A percentile compares a stretch with the other conserved stretches of the same genome.
These are phyloP conservation scores for Ochlodes sylvanus DNA, from an alignment of 2,888 invertebrate genomes.

Conservation along the genomic window DNA sequence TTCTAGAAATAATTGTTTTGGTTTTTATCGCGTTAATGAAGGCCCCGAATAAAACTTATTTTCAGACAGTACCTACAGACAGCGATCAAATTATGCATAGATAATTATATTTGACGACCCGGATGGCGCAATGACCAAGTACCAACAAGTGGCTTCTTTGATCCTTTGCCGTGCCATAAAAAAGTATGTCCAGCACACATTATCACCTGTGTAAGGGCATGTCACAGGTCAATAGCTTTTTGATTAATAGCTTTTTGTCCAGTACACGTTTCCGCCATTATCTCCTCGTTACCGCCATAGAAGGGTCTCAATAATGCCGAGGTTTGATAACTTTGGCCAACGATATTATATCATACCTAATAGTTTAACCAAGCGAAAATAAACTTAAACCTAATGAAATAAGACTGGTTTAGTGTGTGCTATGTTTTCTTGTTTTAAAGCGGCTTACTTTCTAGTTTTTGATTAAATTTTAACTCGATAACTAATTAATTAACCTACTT, in stretches of 20 bases:
- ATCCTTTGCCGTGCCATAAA: too few species aligned
- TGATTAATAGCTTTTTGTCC: slow-evolving; percentile 33
- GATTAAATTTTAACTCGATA: too few species aligned
- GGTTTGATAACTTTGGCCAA: slow-evolving; percentile 21
- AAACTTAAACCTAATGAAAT: not conserved
- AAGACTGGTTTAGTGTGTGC: not conserved
- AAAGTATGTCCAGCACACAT: slow-evolving; percentile 5
- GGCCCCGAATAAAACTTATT: too few species aligned
- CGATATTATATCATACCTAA: slow-evolving; percentile 11
- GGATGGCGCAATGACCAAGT: too few species aligned
- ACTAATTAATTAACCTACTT: too few species aligned
- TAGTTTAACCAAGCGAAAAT: not conserved
- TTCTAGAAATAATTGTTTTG: too few species aligned
- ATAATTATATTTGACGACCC: too few species aligned
- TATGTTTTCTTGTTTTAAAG: not conserved
- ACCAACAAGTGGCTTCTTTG: too few species aligned
- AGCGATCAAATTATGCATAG: too few species aligned
- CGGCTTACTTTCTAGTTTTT: not conserved
- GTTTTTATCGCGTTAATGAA: too few species aligned
- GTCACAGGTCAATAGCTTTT: slow-evolving; percentile 24
- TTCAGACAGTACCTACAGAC: too few species aligned
- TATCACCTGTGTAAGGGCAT: slow-evolving; percentile 2
- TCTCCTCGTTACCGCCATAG: slow-evolving; percentile 23
- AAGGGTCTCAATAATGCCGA: slow-evolving; percentile 23
- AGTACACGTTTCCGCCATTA: slow-evolving; percentile 26